These are phyloP conservation scores for Solen grandis DNA, from an alignment of 1,140 invertebrate species.

Conservation along the genomic window DNA sequence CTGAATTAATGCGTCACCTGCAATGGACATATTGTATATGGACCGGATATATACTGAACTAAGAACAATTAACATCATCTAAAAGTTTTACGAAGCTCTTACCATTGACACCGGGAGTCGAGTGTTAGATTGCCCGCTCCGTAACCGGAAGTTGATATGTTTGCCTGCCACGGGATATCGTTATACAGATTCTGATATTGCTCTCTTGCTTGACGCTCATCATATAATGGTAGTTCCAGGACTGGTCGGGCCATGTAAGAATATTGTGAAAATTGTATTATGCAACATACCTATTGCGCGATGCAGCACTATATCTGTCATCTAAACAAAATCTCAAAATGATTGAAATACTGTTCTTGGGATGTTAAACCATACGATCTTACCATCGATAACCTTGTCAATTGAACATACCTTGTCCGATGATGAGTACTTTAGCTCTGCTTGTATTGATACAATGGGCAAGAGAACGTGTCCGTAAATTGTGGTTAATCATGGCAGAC, in stretches of 20 bases:
- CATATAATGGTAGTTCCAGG: neutral
- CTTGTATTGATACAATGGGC: conserved; percentile 57
- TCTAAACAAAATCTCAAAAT: neutral
- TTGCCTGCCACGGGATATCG: neutral
- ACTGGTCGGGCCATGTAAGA: too few relatives aligned
- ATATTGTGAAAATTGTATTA: too few relatives aligned
- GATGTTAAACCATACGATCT: neutral
- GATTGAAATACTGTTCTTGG: neutral
- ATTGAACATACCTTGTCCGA: conserved; percentile 62
- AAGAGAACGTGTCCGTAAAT: conserved; percentile 57
- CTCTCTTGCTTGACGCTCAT: neutral
- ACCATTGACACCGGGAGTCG: neutral
- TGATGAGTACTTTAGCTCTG: conserved; percentile 59
- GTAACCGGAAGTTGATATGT: too few relatives aligned
- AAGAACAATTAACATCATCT: neutral
- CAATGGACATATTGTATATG: neutral
- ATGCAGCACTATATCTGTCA: too few relatives aligned
- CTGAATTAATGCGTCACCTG: conserved; percentile 49
- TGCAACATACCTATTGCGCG: too few relatives aligned
- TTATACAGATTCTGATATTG: neutral
- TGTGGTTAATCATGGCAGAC: conserved; percentile 59
- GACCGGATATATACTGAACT: neutral
- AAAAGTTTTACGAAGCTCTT: neutral
- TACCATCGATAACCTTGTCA: too few relatives aligned
- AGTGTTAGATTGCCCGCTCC: too few relatives aligned